phyloP scores from a whole-genome alignment of 2,797 vertebrate species.

The Linurgus olivaceus region DNA sequence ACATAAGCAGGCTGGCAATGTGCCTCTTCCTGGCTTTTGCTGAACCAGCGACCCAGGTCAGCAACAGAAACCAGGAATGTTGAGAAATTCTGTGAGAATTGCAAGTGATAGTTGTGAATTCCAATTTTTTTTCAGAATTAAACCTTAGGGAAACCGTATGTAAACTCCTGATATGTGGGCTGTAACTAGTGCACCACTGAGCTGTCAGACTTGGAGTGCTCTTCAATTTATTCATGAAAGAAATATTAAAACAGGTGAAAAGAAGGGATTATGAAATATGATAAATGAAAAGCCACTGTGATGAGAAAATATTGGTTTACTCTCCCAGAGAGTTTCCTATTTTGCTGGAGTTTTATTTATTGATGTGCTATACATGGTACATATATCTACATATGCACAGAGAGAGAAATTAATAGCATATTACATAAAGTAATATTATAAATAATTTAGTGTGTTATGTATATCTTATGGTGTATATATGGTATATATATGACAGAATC shows the following conservation, averaged over 20 bases:
- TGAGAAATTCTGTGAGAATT: neutral
- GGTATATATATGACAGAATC: neutral
- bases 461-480: neutral
- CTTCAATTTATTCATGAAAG: neutral
- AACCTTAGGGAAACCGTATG: neutral
- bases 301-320: neutral
- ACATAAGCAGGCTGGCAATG: fast-evolving
- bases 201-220: neutral
- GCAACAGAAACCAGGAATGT: neutral
- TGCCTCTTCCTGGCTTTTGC: neutral
- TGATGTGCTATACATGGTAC: neutral
- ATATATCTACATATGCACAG: neutral
- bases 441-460: neutral
- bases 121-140: neutral
- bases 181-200: neutral
- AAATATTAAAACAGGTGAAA: neutral
- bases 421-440: neutral
- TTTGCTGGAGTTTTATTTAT: neutral
- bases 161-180: neutral
- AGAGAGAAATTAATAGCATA: neutral
- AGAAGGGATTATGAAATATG: neutral
- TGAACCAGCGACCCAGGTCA: neutral
- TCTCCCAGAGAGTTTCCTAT: neutral
- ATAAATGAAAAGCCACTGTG: neutral
- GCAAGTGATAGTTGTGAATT: neutral